Percentiles rank a stretch among this genome's conserved stretches.
These are phyloP conservation scores for Seira sanloemensis DNA, from an alignment of 2,888 invertebrate species.

Conservation along the genomic window DNA sequence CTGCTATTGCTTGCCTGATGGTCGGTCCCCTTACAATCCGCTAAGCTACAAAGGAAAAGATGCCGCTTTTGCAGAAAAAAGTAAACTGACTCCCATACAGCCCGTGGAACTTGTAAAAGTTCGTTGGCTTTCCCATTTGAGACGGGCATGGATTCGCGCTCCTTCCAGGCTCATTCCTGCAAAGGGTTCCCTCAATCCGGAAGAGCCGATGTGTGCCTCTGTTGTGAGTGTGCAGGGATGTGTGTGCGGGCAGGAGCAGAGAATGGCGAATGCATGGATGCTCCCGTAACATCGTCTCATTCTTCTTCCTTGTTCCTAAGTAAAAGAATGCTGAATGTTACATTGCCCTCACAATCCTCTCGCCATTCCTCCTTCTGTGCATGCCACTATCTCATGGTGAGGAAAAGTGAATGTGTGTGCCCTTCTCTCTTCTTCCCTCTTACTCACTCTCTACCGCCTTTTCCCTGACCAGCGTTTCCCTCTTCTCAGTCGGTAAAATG, in stretches of 20 bases:
- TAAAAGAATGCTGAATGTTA: slow-evolving; percentile 8
- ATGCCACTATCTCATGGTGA: neutral
- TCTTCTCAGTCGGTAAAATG: slow-evolving; percentile 49
- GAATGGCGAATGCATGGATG: slow-evolving; percentile 4
- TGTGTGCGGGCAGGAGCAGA: neutral
- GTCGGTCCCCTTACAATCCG: neutral
- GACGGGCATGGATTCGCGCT: neutral
- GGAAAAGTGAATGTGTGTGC: neutral
- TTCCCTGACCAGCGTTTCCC: slow-evolving; percentile 42
- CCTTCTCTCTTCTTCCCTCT: slow-evolving; percentile 16
- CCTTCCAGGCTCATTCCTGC: neutral
- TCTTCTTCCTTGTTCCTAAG: slow-evolving; percentile 11
- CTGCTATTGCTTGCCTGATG: no score
- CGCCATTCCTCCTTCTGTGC: neutral
- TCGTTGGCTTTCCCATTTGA: neutral
- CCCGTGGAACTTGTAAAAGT: neutral
- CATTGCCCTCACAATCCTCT: neutral
- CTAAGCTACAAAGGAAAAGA: neutral
- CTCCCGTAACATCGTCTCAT: slow-evolving; percentile 9
- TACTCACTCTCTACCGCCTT: slow-evolving; percentile 43
- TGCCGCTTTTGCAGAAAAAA: no score
- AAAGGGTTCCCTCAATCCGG: neutral
- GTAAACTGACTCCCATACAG: neutral
- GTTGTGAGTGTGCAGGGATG: neutral
- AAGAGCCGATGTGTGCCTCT: neutral